phyloP scores from a whole-genome alignment of 2,888 invertebrate genomes.

The Drosophila flavopinicola region DNA sequence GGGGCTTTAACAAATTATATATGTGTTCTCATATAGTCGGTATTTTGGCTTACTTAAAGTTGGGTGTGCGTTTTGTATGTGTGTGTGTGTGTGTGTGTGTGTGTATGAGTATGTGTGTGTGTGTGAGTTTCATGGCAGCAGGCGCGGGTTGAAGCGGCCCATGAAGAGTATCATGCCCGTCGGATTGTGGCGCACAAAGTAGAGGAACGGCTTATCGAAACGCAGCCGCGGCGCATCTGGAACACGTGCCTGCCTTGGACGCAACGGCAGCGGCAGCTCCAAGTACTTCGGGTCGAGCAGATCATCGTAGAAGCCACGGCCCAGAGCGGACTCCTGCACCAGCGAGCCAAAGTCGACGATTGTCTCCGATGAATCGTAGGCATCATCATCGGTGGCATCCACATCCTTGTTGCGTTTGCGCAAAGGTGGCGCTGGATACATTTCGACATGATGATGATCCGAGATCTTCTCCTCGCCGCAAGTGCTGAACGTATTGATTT shows the following conservation, averaged over 20 bases:
- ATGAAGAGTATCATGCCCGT: slow-evolving; percentile 95
- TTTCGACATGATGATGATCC: slow-evolving; percentile 91
- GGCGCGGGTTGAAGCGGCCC: slow-evolving; percentile 93
- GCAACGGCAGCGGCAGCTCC: slow-evolving; percentile 87
- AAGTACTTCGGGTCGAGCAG: slow-evolving; percentile 85
- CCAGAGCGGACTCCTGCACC: slow-evolving; percentile 86
- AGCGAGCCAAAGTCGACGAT: slow-evolving; percentile 81
- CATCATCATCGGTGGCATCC: slow-evolving; percentile 72
- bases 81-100: too few species aligned
- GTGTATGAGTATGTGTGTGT: background rate
- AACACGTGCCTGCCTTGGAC: slow-evolving; percentile 89
- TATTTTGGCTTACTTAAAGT: slow-evolving; percentile 58
- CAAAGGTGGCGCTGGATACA: slow-evolving; percentile 90
- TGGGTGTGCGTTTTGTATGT: background rate
- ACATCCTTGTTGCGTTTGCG: slow-evolving; percentile 85
- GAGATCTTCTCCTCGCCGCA: slow-evolving; percentile 90
- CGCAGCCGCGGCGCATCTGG: slow-evolving; percentile 90
- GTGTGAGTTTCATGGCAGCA: slow-evolving; percentile 87
- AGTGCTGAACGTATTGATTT: slow-evolving; percentile 92
- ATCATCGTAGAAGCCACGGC: slow-evolving; percentile 89
- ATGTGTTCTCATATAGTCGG: slow-evolving; percentile 16
- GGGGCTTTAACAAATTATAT: slow-evolving; percentile 41
- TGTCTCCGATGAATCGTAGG: slow-evolving; percentile 79
- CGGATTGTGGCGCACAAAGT: slow-evolving; percentile 95
- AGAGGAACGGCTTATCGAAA: slow-evolving; percentile 94